Conservation (phyloP, 2,113 vertebrate species). For the Scortum barcoo region DNA sequence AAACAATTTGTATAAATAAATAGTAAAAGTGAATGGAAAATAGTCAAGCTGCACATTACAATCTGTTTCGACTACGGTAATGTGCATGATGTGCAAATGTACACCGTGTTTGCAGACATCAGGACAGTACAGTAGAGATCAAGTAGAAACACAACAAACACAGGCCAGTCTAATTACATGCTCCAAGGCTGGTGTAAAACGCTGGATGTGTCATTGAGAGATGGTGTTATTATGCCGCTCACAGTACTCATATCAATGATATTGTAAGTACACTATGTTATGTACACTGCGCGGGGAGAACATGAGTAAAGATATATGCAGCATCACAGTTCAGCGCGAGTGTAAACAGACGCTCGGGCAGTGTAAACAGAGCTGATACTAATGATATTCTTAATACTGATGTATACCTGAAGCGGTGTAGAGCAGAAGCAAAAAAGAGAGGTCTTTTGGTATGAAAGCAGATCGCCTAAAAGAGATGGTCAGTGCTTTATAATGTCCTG, state of each 20-base stretch:
- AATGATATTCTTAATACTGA: neutral
- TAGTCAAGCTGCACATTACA: neutral
- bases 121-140: neutral
- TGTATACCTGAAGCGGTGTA: neutral
- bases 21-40: neutral
- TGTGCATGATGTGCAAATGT: neutral
- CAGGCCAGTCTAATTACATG: slow-evolving; percentile 23
- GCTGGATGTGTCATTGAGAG: slow-evolving; percentile 1
- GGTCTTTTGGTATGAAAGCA: neutral
- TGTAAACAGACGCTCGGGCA: slow-evolving; percentile 29
- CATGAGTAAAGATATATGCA: neutral
- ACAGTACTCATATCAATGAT: slow-evolving; percentile 3
- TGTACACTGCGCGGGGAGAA: neutral
- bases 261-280: neutral
- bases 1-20: neutral
- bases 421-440: slow-evolving; percentile 10
- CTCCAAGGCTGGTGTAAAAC: neutral
- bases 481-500: neutral
- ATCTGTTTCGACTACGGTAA: neutral
- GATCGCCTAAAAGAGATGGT: neutral
- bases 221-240: neutral
- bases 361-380: slow-evolving; percentile 19
- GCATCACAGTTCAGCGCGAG: slow-evolving; percentile 1
- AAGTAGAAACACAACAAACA: neutral
- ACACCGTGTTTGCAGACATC: neutral